Evolutionary conservation across 2,113 vertebrate genomes (phyloP), one percentile per base, ranked within the genome.

Genomic region (Odontesthes bonariensis): DNA sequence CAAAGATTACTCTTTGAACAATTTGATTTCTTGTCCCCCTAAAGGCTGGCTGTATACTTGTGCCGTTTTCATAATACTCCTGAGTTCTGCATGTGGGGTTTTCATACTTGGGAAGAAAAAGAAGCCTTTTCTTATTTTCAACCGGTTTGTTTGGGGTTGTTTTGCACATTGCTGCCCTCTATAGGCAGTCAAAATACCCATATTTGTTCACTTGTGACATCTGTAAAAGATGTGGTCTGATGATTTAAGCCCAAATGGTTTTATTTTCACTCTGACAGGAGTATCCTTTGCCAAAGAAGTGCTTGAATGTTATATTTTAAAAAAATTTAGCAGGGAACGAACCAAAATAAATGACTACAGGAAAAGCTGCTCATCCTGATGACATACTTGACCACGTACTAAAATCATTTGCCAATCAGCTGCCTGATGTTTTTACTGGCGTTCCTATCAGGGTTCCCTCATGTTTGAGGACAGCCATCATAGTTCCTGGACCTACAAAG

Each of bases 211-310:
- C 32, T 19, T 49, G 44, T 51, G 32, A 49, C 68, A 40, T 38
- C 44, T 40, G 56, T 60, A 42, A 71, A 53, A 33, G 20, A 51
- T 8, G 3, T 52, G 33, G 57, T 31, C 56, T 60, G 20, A 27
- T 40, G 56, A 52, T 40, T 70, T 52, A 59, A 52, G 40, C 69
- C 40, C 42, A 60, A 60, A 58, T 14, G 19, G 42, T 51, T 70
- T 70, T 11, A 19, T 12, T 71, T 51, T 51, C 23, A 40, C 17
- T 40, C 42, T 32, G 6, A 47, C 32, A 47, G 53, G 46, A 58
- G 35, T 38, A 38, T 10, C 1, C 35, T 38, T n/a, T 38, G 35
- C 6, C 35, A 38, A 38, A 10, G 35, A 38, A 38, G 35, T 38
- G 2, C 35, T 38, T 38, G 35, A 38, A 38, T 38, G 35, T 38